Conservation (phyloP, 2,888 invertebrate species). For the Cerceris ruficornis region DNA sequence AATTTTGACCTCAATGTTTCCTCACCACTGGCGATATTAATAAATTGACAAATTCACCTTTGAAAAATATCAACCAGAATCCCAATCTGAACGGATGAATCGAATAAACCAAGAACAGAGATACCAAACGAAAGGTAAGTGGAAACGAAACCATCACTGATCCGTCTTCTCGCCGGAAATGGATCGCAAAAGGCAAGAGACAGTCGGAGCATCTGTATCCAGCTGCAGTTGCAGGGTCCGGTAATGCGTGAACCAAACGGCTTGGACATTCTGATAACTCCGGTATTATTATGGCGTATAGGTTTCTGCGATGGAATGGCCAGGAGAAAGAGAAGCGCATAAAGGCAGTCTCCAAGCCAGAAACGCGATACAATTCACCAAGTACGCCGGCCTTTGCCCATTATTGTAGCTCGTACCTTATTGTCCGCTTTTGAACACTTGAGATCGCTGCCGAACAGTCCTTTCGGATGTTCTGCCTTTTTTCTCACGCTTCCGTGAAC, state of each 20-base stretch:
- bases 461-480: slow-evolving; percentile 26
- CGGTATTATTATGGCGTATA: slow-evolving; percentile 49
- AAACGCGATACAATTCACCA: slow-evolving; percentile 62
- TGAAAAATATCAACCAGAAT: no score
- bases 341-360: slow-evolving; percentile 47
- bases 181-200: neutral
- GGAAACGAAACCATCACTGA: no score
- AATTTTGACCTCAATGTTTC: no score
- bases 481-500: slow-evolving; percentile 34
- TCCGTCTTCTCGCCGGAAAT: no score
- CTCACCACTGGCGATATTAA: no score
- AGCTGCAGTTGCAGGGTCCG: slow-evolving; percentile 6
- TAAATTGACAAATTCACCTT: no score
- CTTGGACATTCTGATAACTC: slow-evolving; percentile 62
- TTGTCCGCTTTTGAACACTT: slow-evolving; percentile 51
- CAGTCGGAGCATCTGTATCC: neutral
- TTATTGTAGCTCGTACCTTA: slow-evolving; percentile 51
- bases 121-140: no score
- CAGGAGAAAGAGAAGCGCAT: slow-evolving; percentile 40
- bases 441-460: slow-evolving; percentile 48
- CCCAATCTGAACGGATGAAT: no score
- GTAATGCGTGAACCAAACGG: slow-evolving; percentile 49
- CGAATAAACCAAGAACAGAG: no score
- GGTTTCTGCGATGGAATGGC: slow-evolving; percentile 32
- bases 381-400: slow-evolving; percentile 46